Conservation (phyloP, 2,888 invertebrate genomes). For the Lepidochitona cinerea region DNA sequence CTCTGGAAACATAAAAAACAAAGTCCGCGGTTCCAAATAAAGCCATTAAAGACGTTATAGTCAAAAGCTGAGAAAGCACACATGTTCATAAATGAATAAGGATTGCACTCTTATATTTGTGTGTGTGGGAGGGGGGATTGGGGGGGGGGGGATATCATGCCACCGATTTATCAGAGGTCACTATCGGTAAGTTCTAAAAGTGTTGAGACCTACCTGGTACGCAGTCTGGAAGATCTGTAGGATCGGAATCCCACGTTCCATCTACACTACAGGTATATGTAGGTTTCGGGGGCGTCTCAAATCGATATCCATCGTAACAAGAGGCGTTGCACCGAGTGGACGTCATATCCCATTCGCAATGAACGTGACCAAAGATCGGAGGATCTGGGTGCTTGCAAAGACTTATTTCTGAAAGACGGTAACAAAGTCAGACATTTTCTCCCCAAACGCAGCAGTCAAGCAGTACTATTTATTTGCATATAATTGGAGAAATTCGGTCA, state of each 20-base stretch:
- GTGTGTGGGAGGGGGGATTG: too few species aligned
- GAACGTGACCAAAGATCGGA: conserved; percentile 42
- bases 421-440: background rate
- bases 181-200: too few species aligned
- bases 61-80: too few species aligned
- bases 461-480: too few species aligned
- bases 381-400: conserved; percentile 42
- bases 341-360: conserved; percentile 34
- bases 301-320: conserved; percentile 46
- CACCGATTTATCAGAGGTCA: too few species aligned
- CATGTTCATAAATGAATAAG: too few species aligned
- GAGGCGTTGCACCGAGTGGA: conserved; percentile 40
- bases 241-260: conserved; percentile 47
- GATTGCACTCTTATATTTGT: too few species aligned
- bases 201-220: conserved; percentile 47
- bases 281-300: conserved; percentile 37
- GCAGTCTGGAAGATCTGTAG: conserved; percentile 45
- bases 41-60: too few species aligned
- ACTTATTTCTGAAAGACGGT: conserved; percentile 34
- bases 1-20: background rate
- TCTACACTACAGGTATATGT: conserved; percentile 42
- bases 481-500: too few species aligned
- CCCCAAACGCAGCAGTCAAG: too few species aligned
- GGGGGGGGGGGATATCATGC: too few species aligned
- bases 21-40: too few species aligned